Base-by-base conservation (phyloP, 2,888 invertebrate species). In the Drosophila mimica region DNA sequence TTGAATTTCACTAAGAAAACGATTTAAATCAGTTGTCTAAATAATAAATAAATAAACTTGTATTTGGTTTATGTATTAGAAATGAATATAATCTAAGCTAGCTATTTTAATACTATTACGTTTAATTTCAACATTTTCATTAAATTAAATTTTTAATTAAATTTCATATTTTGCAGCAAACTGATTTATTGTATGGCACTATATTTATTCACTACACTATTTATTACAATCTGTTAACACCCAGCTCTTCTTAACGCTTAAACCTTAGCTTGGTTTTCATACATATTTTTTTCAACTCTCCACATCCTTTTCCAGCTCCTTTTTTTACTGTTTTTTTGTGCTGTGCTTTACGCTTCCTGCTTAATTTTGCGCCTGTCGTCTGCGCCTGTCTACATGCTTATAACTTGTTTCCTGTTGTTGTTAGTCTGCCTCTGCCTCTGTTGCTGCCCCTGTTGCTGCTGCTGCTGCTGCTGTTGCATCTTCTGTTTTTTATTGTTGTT, bases 361-460 rank as follows among this genome's bases (percentile, higher is more conserved):
- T 87, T 87, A 88, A 85, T 85, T 85, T 88, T 76, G 77, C 62
- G 88, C 75, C 79, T 76, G 88, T 86, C 89, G 89, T 88, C 89
- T 83, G 84, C 63, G 51, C 70, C 88, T 87, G 89, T 89, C 85
- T 89, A 88, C 85, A 85, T 79, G 85, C 89, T 89, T 89, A 89
- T 85, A 89, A 85, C 88, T 85, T 89, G 85, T 88, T 89, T 85
- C 85, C 85, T 87, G 76, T 74, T 67, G 67, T 70, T 75, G 70
- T 66, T 60, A 62, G 56, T 64, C 61, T 58, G 33, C 46, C 46
- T 28, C 40, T n/a, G n/a, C 40, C 15, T 7, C 33, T 15, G 36
- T 6, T 15, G 17, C 28, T 17, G 30, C 49, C 2, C 0, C 25
- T 25, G 25, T 25, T 11, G 11, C 11, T 31, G 11, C 6, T 25